Evolutionary conservation across 2,888 invertebrate species (phyloP).

Genomic region (Ennomos fuscantarius): DNA sequence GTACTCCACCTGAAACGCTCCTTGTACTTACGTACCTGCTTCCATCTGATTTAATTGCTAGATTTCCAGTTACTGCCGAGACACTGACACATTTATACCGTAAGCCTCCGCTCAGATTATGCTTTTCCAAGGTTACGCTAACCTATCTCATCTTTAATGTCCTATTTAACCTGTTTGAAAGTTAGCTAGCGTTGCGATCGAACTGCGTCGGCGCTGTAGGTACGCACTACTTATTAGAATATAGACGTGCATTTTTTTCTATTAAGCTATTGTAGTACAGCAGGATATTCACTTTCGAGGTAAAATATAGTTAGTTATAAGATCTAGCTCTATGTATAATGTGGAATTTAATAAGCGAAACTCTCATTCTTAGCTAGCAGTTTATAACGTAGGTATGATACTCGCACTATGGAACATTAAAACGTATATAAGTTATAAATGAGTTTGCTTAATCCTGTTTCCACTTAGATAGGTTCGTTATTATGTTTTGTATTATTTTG

Average conservation of each 20-base stretch:
- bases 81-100: constrained; percentile 29
- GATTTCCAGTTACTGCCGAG: constrained; percentile 37
- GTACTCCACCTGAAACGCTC: constrained; percentile 55
- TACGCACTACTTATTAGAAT: constrained; percentile 4
- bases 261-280: constrained; percentile 4
- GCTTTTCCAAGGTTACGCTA: constrained; percentile 8
- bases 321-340: constrained; percentile 9
- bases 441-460: too few relatives aligned
- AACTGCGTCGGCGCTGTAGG: background rate
- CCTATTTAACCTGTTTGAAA: constrained; percentile 5
- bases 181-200: background rate
- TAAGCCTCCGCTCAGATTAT: constrained; percentile 13
- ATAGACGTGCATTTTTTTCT: background rate
- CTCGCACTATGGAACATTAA: too few relatives aligned
- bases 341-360: constrained; percentile 28
- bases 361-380: constrained; percentile 11
- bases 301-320: constrained; percentile 11
- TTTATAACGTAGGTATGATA: background rate
- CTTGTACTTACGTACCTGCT: constrained; percentile 39
- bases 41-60: constrained; percentile 52
- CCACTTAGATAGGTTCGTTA: too few relatives aligned
- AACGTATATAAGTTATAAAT: too few relatives aligned
- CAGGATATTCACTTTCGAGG: constrained; percentile 19
- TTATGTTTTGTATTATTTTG: too few relatives aligned
- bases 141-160: background rate